Conservation (phyloP, 2,888 invertebrate species). For the Machimus rusticus region DNA sequence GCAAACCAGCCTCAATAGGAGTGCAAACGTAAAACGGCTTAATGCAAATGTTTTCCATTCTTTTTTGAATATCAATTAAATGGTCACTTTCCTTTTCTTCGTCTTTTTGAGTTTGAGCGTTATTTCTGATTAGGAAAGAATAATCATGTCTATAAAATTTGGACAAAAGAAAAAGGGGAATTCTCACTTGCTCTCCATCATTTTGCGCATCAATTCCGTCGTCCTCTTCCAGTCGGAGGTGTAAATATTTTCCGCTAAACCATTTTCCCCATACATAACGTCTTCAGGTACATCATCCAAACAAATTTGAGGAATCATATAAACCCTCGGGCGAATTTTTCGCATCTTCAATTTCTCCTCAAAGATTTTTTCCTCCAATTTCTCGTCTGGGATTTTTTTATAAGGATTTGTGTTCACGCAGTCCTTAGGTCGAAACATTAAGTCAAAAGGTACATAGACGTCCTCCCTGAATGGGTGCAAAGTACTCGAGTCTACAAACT, state of each 20-base stretch:
- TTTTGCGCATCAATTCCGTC: constrained; percentile 23
- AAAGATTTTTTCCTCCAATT: constrained; percentile 46
- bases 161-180: not conserved
- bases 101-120: not conserved
- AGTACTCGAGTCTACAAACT: constrained; percentile 48
- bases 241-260: constrained; percentile 49
- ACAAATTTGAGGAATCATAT: constrained; percentile 50
- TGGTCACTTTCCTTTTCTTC: not conserved
- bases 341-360: constrained; percentile 46
- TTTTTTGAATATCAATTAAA: not conserved
- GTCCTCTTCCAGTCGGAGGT: constrained; percentile 50
- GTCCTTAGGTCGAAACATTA: constrained; percentile 46
- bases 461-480: constrained; percentile 46
- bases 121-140: not conserved
- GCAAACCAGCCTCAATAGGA: constrained; percentile 41
- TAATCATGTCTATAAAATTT: not conserved
- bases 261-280: constrained; percentile 46
- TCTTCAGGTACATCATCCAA: constrained; percentile 49
- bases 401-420: constrained; percentile 47
- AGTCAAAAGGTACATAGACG: constrained; percentile 48
- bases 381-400: constrained; percentile 41
- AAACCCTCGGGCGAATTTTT: constrained; percentile 44
- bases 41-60: not conserved
- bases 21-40: not conserved
- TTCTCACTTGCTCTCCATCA: not conserved